Evolutionary conservation across 2,113 vertebrate genomes (phyloP).

Genomic region (Centropus bengalensis): DNA sequence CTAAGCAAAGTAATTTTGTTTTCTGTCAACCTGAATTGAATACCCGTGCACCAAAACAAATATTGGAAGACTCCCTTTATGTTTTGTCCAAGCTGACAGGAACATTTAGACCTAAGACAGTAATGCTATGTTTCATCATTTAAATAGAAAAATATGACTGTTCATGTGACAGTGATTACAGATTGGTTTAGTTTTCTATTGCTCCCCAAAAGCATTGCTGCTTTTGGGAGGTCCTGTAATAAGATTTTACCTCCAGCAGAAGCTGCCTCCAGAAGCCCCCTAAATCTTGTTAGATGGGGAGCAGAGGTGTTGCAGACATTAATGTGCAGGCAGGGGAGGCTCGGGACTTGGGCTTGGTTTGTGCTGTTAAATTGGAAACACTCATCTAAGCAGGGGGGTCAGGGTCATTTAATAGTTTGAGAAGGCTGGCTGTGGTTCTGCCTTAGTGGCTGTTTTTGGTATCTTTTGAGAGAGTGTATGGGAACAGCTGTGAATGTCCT

Average conservation of each 20-base stretch:
- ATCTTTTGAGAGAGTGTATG: not conserved
- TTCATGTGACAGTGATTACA: not conserved
- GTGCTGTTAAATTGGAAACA: not conserved
- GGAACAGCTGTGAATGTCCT: not conserved
- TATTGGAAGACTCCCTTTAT: not conserved
- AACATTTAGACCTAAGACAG: not conserved
- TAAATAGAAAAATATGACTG: not conserved
- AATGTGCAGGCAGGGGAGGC: not conserved
- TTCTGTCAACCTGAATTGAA: constrained; percentile 43
- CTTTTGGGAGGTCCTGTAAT: not conserved
- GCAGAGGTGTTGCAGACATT: not conserved
- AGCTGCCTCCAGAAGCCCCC: not conserved
- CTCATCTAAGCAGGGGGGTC: not conserved
- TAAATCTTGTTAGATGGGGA: not conserved
- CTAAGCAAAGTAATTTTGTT: constrained; percentile 39
- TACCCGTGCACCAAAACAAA: not conserved
- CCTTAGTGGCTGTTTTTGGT: not conserved
- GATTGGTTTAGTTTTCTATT: not conserved
- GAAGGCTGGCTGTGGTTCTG: not conserved
- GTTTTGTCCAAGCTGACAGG: constrained; percentile 21
- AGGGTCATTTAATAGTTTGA: not conserved
- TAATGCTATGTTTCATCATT: not conserved
- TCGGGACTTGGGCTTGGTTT: not conserved
- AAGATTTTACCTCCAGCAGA: constrained; percentile 32
- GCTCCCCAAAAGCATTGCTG: constrained; percentile 19